Evolutionary conservation across 2,113 vertebrate genomes (phyloP).

Genomic region (Corvus cornix): DNA sequence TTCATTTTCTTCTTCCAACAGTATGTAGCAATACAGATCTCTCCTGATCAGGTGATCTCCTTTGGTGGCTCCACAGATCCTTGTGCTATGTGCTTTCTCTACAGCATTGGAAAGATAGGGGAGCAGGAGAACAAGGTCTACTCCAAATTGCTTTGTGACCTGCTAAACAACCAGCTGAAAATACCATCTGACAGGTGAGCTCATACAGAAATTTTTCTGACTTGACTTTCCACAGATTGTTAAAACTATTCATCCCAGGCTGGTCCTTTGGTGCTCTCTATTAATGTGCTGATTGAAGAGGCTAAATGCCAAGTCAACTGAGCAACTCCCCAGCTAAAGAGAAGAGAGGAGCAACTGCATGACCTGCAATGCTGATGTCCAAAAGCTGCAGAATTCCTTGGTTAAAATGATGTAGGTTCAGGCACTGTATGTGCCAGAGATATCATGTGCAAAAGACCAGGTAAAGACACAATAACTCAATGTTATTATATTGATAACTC

Average conservation of each 20-base stretch:
- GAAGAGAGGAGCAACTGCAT: neutral
- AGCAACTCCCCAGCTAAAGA: neutral
- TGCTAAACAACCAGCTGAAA: slow-evolving; percentile 82
- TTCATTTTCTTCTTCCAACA: slow-evolving; percentile 6
- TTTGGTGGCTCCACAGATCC: slow-evolving; percentile 82
- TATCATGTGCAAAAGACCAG: neutral
- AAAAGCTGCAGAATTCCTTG: neutral
- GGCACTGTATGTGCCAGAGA: neutral
- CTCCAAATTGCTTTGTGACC: slow-evolving; percentile 80
- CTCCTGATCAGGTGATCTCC: slow-evolving; percentile 81
- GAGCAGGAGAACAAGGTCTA: slow-evolving; percentile 79
- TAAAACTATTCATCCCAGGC: neutral
- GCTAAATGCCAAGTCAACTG: neutral
- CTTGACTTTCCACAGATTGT: neutral
- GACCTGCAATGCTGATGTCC: neutral
- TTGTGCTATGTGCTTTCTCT: slow-evolving; percentile 82
- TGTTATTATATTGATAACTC: neutral
- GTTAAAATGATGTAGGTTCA: neutral
- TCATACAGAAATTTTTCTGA: neutral
- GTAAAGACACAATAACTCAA: neutral
- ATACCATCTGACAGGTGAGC: slow-evolving; percentile 79
- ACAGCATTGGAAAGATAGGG: slow-evolving; percentile 83
- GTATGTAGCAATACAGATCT: slow-evolving; percentile 83
- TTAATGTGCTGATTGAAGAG: neutral
- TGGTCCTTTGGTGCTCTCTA: neutral